Conservation (phyloP, 2,113 vertebrate species). For the Strix uralensis region DNA sequence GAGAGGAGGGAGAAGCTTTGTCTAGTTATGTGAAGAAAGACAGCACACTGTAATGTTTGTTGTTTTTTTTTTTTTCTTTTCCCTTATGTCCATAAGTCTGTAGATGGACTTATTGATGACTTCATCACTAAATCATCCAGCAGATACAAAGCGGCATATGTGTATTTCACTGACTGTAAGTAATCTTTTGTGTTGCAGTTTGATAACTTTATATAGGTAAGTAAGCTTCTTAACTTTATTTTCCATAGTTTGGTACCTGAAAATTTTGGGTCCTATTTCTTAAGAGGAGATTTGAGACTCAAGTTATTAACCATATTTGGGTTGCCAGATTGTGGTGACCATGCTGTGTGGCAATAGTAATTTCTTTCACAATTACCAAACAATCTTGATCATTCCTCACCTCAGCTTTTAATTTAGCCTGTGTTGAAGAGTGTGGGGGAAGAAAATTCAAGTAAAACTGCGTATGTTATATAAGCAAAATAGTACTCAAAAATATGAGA, state of each 20-base stretch:
- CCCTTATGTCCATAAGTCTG: slow-evolving; percentile 73
- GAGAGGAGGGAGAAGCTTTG: background rate
- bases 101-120: slow-evolving; percentile 89
- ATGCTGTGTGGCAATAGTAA: background rate
- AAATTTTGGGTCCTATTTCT: background rate
- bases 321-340: background rate
- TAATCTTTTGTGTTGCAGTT: slow-evolving; percentile 38
- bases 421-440: background rate
- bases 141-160: slow-evolving; percentile 91
- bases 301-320: background rate
- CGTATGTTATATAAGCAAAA: background rate
- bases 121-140: slow-evolving; percentile 84
- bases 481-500: background rate
- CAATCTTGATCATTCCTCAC: background rate
- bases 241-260: background rate
- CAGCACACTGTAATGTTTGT: background rate
- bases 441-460: background rate
- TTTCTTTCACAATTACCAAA: background rate
- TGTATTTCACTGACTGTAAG: slow-evolving; percentile 99
- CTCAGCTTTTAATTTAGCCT: background rate
- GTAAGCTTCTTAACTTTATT: background rate
- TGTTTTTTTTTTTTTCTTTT: background rate
- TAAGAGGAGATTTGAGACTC: background rate
- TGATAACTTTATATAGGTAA: background rate
- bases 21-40: background rate